Base-by-base conservation (phyloP, 30 jellyfish, hydroid and myxozoan species). In the Sanderia malayensis region DNA sequence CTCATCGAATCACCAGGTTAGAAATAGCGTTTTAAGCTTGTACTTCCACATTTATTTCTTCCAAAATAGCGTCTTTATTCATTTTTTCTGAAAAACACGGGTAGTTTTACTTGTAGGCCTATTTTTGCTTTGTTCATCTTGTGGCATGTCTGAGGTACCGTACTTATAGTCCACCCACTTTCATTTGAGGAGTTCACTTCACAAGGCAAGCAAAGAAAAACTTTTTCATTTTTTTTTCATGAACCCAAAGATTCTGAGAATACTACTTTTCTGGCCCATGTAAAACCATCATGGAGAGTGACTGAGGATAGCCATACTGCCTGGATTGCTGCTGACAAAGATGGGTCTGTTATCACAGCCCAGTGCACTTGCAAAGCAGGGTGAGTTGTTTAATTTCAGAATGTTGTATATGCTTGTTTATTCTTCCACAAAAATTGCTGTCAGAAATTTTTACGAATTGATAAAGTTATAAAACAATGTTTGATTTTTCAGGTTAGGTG, bases 341-440 rank as follows among this genome's bases (percentile, higher is more conserved):
- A 49, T 18, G 64, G 64, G 64, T 49, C 64, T 49, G 64, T 49
- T 49, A 49, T 49, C 64, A 49, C 64, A 49, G 64, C 64, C 64
- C 64, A 49, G 25, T 49, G 64, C 27, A 49, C 64, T 49, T 49
- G 24, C 64, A 49, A 49, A 49, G 64, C 64, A 49, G 64, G 24
- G 64, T 49, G 27, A 49, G 64, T 19, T 49, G 64, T 19, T 49
- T 49, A 24, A 49, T 49, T 19, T 49, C 27, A 49, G 23, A 49
- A 49, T 49, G 23, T 49, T 49, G 18, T 9, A 49, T 49, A 49
- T 49, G 18, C 27, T 49, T 9, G 64, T 49, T 49, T 19, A 49
- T 49, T 49, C 52, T 49, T 49, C 64, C 23, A 4, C 64, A 49
- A 49, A n/a, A 49, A 49, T 49, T 49, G 64, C 64, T 49, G 2